Base-by-base conservation (phyloP, 1,140 invertebrate genomes). In the Cyclina sinensis region DNA sequence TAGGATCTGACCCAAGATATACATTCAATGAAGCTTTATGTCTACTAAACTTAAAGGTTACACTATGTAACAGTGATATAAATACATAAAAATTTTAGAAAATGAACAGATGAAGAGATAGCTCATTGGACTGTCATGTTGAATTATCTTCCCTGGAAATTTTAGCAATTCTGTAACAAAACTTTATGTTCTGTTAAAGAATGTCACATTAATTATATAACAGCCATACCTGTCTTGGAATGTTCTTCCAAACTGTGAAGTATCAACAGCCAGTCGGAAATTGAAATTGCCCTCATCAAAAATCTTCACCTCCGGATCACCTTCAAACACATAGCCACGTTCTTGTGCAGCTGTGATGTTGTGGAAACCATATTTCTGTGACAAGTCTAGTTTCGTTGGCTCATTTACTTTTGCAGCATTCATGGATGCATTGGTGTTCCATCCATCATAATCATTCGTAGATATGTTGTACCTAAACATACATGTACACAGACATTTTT, bases 401-500 rank as follows among this genome's bases (percentile, higher is more conserved):
- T 86, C 89, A 12, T 74, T 68, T 18, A 37, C 35, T 37, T 90
- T 82, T 35, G 91, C 73, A 2, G 89, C 80, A 84, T 92, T 93
- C 21, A 86, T 74, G 12, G 86, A 84, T 7, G 91, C 79, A 76
- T 91, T 84, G 18, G 91, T 91, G 73, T 91, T 91, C 95, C 95
- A 95, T 7, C 86, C 70, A 88, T 93, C 92, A 90, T 94, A 95
- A 74, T 95, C 95, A 86, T 90, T 90, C 12, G 95, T 95, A 12
- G 95, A 95, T 81, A 95, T 94, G 86, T 95, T 95, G 88, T 95
- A 95, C 89, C 95, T 95, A 74, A 18, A 91, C 46, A 46, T 59
- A 85, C n/a, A n/a, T n/a, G n/a, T n/a, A n/a, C n/a, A n/a, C n/a
- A n/a, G n/a, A n/a, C n/a, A n/a, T n/a, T n/a, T n/a, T n/a, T n/a